These are phyloP conservation scores for Trichomycterus rosablanca DNA, from an alignment of 2,113 vertebrate genomes.

Conservation along the genomic window DNA sequence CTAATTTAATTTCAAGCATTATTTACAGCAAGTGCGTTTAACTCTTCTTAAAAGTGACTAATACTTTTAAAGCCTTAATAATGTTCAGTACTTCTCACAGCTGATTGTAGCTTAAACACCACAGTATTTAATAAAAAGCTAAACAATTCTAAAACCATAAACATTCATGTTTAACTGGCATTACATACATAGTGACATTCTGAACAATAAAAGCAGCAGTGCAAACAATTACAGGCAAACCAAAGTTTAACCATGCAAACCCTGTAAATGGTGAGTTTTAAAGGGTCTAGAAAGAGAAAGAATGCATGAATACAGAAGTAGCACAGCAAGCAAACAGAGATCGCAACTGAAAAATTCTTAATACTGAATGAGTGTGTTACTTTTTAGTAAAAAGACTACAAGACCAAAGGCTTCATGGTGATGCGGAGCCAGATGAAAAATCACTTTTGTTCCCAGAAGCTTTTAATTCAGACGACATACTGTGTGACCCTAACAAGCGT, in stretches of 20 bases:
- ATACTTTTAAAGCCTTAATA: conserved; percentile 22
- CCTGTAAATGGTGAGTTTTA: conserved; percentile 48
- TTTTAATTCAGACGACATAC: no score
- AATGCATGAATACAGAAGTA: not conserved
- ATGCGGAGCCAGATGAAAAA: no score
- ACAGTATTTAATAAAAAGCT: not conserved
- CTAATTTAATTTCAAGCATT: conserved; percentile 45
- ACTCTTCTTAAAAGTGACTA: conserved; percentile 44
- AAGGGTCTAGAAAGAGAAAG: not conserved
- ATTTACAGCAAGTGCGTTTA: conserved; percentile 55
- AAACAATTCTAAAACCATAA: not conserved
- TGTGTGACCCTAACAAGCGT: no score
- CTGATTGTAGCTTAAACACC: conserved; percentile 33
- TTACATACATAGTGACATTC: not conserved
- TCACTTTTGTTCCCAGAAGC: no score
- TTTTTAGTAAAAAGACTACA: no score
- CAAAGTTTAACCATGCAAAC: conserved; percentile 22
- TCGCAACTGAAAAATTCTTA: no score
- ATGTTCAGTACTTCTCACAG: conserved; percentile 17
- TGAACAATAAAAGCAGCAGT: conserved; percentile 9
- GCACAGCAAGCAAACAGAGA: no score
- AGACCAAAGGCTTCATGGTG: no score
- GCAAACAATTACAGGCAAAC: not conserved
- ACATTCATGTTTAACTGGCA: not conserved
- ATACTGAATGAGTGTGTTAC: no score